Evolutionary conservation across 2,888 invertebrate species (phyloP).

Genomic region (Ochropleura plecta): DNA sequence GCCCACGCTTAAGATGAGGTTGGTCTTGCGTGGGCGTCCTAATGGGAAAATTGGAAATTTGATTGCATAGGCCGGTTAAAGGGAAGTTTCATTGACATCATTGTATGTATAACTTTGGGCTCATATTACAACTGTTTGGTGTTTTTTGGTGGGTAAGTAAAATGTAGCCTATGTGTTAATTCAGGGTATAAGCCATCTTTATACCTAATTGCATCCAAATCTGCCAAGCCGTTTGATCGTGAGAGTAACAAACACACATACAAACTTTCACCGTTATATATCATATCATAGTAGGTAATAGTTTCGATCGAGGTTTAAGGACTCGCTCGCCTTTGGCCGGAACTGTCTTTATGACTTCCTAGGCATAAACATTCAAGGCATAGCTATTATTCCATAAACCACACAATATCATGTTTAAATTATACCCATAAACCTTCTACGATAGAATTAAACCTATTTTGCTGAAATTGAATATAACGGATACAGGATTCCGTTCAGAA

Average conservation of each 20-base stretch:
- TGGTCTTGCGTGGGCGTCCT: not conserved
- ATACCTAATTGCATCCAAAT: no score
- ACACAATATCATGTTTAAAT: conserved; percentile 12
- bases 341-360: conserved; percentile 32
- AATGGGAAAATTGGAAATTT: conserved; percentile 3
- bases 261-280: no score
- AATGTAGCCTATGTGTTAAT: no score
- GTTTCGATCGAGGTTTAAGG: conserved; percentile 4
- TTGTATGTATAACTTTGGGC: not conserved
- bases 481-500: no score
- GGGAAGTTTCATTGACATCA: not conserved
- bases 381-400: not conserved
- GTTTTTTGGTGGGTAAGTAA: no score
- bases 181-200: no score
- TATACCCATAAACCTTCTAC: conserved; percentile 11
- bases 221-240: no score
- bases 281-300: not conserved
- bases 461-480: not conserved
- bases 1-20: conserved; percentile 1
- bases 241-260: no score
- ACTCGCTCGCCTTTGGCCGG: not conserved
- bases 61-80: not conserved
- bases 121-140: not conserved
- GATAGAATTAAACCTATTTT: not conserved
- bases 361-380: not conserved